These are phyloP conservation scores for Lethenteron camtschaticum DNA, from an alignment of 2,113 vertebrate species.

Conservation along the genomic window DNA sequence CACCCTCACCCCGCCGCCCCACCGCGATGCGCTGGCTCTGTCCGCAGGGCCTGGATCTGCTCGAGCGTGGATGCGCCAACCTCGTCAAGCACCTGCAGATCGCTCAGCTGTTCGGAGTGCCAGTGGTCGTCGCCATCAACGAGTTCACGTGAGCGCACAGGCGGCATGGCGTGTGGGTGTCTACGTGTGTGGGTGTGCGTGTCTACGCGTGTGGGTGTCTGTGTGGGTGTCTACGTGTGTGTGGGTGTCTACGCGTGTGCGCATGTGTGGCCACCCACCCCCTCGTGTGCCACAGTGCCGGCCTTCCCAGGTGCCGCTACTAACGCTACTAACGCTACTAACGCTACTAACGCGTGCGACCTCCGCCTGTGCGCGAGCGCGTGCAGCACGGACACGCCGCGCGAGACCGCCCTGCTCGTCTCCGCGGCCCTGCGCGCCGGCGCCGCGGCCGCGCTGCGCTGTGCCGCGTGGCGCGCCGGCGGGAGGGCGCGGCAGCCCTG, in stretches of 20 bases:
- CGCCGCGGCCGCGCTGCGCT: constrained; percentile 62
- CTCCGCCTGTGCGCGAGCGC: too few relatives aligned
- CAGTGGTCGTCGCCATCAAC: constrained; percentile 79
- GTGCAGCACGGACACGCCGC: constrained; percentile 51
- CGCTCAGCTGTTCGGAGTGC: constrained; percentile 55
- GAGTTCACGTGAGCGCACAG: constrained; percentile 53
- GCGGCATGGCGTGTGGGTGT: background rate
- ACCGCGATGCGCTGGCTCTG: background rate
- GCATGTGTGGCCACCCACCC: background rate
- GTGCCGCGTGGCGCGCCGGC: constrained; percentile 77
- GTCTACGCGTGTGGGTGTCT: background rate
- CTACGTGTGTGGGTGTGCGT: background rate
- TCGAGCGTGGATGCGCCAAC: constrained; percentile 70
- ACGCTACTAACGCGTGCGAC: too few relatives aligned
- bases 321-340: too few relatives aligned
- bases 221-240: constrained; percentile 1
- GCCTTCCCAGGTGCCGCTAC: background rate
- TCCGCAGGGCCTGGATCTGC: constrained; percentile 52
- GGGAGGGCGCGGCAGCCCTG: constrained; percentile 53
- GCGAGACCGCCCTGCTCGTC: constrained; percentile 53
- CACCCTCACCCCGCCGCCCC: too few relatives aligned
- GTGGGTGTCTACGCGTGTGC: background rate
- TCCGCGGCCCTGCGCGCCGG: constrained; percentile 45
- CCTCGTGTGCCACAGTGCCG: background rate
- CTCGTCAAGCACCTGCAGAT: constrained; percentile 83